Base-by-base conservation (phyloP, 2,888 invertebrate genomes). In the Archaeoteleia sp. region DNA sequence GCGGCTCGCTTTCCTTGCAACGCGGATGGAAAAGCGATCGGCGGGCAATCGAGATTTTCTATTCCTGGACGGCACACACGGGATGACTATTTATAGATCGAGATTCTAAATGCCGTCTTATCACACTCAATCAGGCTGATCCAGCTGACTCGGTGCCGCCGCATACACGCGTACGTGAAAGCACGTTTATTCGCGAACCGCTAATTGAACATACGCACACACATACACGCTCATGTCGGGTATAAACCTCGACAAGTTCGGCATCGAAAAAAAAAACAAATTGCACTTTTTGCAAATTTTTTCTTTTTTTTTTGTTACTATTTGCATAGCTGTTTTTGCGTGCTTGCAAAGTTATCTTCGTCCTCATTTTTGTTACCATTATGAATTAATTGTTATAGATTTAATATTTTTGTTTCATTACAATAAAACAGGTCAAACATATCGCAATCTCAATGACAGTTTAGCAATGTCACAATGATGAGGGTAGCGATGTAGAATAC, bases 61-160 rank as follows among this genome's bases (percentile, higher is more conserved):
- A 82, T 82, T 82, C 80, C 76, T 77, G 80, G 77, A 71, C 58
- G 57, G 45, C 40, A n/a, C 54, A 53, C 43, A 55, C 34, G 35
- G 37, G 23, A 23, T 12, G 49, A 14, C 78, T 82, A 83, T 83
- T 83, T 81, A 83, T 83, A 83, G 82, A 74, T 32, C 49, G 57
- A 43, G 57, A 71, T 62, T 58, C 42, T 46, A 73, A 57, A 53
- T 72, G 73, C 69, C 68, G 71, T 71, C 76, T 75, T 68, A 58
- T 51, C 54, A 49, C 13, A 37, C 12, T 39, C 37, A 29, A 58
- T 57, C 55, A 37, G 32, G 58, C 54, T 25, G 62, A 66, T 57
- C 53, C 48, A 57, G 61, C 48, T 61, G 58, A 46, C 42, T 9
- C 25, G 40, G 12, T 37, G 55, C 40, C 40, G 43, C 43, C 23